phyloP scores from a whole-genome alignment of 1,140 invertebrate species.

The Goniozus legneri region DNA sequence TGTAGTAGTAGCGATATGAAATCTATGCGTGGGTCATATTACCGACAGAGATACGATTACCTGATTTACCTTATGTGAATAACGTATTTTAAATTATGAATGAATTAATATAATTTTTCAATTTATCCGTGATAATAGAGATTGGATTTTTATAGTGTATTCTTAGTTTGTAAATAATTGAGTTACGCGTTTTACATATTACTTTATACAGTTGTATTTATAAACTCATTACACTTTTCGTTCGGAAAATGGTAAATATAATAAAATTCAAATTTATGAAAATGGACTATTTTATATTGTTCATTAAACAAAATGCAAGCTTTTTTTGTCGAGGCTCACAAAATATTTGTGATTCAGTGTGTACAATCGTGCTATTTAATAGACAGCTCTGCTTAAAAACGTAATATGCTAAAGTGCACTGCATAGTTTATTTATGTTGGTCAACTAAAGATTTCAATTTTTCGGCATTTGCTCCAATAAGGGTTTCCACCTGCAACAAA shows the following conservation, averaged over 20 bases:
- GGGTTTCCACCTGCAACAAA: conserved; percentile 58
- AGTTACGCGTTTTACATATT: no score
- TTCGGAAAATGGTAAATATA: conserved; percentile 13
- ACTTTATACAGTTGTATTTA: conserved; percentile 4
- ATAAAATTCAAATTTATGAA: conserved; percentile 7
- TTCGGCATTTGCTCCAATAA: conserved; percentile 76
- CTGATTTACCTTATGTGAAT: no score
- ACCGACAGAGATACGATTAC: no score
- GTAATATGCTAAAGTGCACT: conserved; percentile 6
- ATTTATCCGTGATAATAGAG: no score
- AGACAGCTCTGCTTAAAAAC: conserved; percentile 15
- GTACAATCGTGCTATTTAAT: conserved; percentile 17
- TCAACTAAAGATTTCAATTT: conserved; percentile 66
- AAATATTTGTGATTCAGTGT: conserved; percentile 10
- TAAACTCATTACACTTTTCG: conserved; percentile 18
- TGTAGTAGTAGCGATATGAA: no score
- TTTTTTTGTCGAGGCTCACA: conserved; percentile 5
- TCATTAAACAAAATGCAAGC: conserved; percentile 1
- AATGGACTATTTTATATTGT: conserved; percentile 7
- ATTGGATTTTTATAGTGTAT: no score
- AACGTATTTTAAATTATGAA: conserved; percentile 1
- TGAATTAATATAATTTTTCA: no score
- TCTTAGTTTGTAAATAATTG: no score
- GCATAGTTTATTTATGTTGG: conserved; percentile 55
- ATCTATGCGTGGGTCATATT: no score